phyloP scores from a whole-genome alignment of 30 jellyfish, hydroid and myxozoan species.

The Aurelia aurita region DNA sequence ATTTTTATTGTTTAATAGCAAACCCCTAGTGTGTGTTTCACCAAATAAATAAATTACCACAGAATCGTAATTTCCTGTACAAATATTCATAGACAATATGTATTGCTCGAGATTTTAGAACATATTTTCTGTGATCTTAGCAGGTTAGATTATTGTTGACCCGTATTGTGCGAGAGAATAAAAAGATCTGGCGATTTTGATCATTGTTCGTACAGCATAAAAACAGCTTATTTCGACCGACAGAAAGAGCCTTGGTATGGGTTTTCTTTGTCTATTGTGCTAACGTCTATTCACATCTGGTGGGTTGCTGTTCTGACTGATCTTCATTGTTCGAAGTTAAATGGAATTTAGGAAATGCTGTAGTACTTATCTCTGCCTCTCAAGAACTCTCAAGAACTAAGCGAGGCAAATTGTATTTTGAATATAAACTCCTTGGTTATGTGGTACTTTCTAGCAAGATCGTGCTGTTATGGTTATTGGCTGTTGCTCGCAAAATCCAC shows the following conservation, averaged over 20 bases:
- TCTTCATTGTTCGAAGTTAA: constrained; percentile 40
- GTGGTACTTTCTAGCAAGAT: too few species aligned
- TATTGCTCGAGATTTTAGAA: background rate
- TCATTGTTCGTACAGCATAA: constrained; percentile 18
- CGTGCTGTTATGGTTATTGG: too few species aligned
- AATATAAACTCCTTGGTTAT: too few species aligned
- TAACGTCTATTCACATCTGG: constrained; percentile 59
- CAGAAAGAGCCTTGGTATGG: constrained; percentile 22
- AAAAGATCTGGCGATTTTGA: background rate
- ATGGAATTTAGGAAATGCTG: constrained; percentile 54
- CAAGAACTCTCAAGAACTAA: background rate
- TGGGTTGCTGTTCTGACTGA: constrained; percentile 33
- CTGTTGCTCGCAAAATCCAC: too few species aligned
- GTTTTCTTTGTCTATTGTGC: constrained; percentile 26
- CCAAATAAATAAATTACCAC: background rate
- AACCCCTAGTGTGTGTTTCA: too few species aligned
- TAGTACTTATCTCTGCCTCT: constrained; percentile 5
- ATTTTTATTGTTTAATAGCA: too few species aligned
- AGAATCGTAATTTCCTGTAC: constrained; percentile 12
- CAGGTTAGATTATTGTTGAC: constrained; percentile 37
- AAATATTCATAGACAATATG: background rate
- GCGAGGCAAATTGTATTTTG: constrained; percentile 21
- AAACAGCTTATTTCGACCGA: constrained; percentile 29
- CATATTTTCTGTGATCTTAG: background rate
- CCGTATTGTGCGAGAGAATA: constrained; percentile 12